phyloP scores from a whole-genome alignment of 2,888 invertebrate genomes.

The Ischnus inquisitorius region DNA sequence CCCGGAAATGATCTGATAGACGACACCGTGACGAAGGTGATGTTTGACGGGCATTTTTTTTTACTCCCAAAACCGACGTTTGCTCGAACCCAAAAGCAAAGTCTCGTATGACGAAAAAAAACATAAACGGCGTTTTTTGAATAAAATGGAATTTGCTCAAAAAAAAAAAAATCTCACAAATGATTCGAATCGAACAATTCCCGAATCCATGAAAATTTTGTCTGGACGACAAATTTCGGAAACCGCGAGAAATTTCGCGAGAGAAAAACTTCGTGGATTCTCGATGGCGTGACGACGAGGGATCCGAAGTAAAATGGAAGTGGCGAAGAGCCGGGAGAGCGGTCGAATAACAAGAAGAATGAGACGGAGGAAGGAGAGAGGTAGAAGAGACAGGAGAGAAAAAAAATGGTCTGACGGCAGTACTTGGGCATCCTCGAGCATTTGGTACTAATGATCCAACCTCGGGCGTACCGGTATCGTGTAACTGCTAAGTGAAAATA shows the following conservation, averaged over 20 bases:
- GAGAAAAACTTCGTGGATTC: background rate
- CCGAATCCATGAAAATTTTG: no score
- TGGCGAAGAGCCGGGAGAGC: background rate
- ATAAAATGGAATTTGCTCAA: background rate
- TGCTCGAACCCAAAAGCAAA: constrained; percentile 12
- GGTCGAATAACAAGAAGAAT: constrained; percentile 31
- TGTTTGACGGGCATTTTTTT: constrained; percentile 36
- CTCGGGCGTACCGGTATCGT: constrained; percentile 80
- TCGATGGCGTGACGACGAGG: background rate
- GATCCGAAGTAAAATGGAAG: constrained; percentile 7
- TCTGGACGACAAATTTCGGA: no score
- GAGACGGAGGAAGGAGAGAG: constrained; percentile 50
- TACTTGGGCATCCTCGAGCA: constrained; percentile 76
- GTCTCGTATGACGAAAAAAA: background rate
- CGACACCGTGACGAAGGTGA: constrained; percentile 61
- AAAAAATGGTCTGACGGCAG: constrained; percentile 62
- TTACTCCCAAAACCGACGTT: background rate
- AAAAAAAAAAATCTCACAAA: background rate
- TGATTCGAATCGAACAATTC: no score
- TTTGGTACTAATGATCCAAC: constrained; percentile 82
- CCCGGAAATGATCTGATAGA: constrained; percentile 63
- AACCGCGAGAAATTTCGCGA: background rate
- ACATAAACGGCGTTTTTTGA: background rate
- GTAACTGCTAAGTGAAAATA: constrained; percentile 84
- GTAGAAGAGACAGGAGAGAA: constrained; percentile 64